phyloP scores from a whole-genome alignment of 1,140 invertebrate genomes.

The Apis mellifera region Amel_HAv3.1 CM009933.2:4079501-4080000 shows the following conservation, averaged over 20 bases:
- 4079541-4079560: background rate
- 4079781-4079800: conserved; percentile 51
- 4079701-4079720: background rate
- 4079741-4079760: conserved; percentile 40
- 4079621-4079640: background rate
- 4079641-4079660: conserved; percentile 50
- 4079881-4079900: background rate
- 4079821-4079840: conserved; percentile 39
- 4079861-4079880: conserved; percentile 12
- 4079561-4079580: background rate
- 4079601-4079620: too few relatives aligned
- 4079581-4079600: background rate
- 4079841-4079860: conserved; percentile 68
- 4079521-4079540: background rate
- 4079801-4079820: conserved; percentile 37
- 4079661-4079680: conserved; percentile 41
- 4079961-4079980: background rate
- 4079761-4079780: conserved; percentile 16
- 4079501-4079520: background rate
- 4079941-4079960: background rate
- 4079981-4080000: background rate
- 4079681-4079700: conserved; percentile 45
- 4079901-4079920: too few relatives aligned
- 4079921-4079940: too few relatives aligned
- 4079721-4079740: conserved; percentile 52